A percentile compares a stretch with the other conserved stretches of the same genome.
These are phyloP conservation scores for Acanthisitta chloris DNA, from an alignment of 2,113 vertebrate species.

Conservation along the genomic window DNA sequence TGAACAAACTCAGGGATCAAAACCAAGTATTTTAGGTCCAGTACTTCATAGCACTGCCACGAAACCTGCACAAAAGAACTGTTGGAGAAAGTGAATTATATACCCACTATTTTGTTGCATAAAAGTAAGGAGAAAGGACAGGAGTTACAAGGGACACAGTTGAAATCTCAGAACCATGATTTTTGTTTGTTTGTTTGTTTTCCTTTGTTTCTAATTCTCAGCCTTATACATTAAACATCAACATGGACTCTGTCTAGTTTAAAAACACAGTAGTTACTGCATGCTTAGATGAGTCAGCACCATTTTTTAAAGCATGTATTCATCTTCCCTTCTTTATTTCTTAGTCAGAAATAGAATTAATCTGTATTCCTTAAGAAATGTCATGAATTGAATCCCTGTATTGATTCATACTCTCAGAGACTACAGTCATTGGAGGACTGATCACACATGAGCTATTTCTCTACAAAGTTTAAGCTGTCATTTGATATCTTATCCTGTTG, in stretches of 20 bases:
- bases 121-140: neutral
- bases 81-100: neutral
- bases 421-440: neutral
- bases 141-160: neutral
- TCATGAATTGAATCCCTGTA: neutral
- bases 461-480: neutral
- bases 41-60: neutral
- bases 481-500: neutral
- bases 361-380: neutral
- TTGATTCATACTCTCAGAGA: neutral
- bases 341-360: neutral
- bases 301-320: neutral
- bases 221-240: neutral
- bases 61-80: neutral
- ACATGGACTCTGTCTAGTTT: neutral
- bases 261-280: neutral
- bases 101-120: neutral
- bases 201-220: neutral
- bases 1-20: neutral
- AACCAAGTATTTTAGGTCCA: neutral
- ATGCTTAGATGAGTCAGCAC: neutral
- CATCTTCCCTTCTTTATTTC: neutral
- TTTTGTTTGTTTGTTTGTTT: neutral
- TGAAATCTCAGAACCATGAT: neutral
- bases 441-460: neutral